Base-by-base conservation (phyloP, 2,797 vertebrate species). In the Gallinago solitaria region DNA sequence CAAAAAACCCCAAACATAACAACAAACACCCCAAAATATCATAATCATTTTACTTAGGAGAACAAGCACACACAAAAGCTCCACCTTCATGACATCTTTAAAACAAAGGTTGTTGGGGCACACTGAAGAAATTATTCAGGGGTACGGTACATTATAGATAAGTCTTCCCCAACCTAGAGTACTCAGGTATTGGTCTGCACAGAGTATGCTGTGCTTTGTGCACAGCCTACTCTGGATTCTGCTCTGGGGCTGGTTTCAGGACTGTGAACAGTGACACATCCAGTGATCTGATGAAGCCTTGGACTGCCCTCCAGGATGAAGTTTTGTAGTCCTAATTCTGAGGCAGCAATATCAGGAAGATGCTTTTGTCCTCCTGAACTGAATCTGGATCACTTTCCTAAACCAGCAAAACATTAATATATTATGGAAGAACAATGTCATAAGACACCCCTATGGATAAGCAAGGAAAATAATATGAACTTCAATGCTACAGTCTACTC, bases 21-120 rank as follows among this genome's bases (percentile, higher is more conserved):
- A 57, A 57, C 32, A 57, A 23, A 57, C n/a, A 57, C 32, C 11
- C 24, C 8, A 28, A 39, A 39, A 23, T 2, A 35, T 9, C 0
- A 39, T 12, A 63, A 24, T 59, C 2, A 0, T 73, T 77, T 89
- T 63, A 24, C 6, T 75, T 39, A 41, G 1, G 3, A 63, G 85
- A 90, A 56, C 2, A 76, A 89, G 7, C 9, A 59, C 45, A 51
- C 0, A 57, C 32, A 39, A 13, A 18, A 11, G 0, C 0, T 0
- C 3, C 11, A 39, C 11, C 18, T 83, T 76, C 14, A 41, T 2
- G 5, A 39, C 3, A 35, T 21, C 16, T 90, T 89, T 68, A 25
- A 88, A 74, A 78, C 5, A 88, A 51, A 77, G 11, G 4, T 43
- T 3, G 1, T 5, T 81, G 33, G 11, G 27, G 57, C 1, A 41